Percentiles rank a stretch among this genome's conserved stretches.
These are phyloP conservation scores for Taxidea taxus DNA, from an alignment of 2,113 vertebrate species.

Conservation along the genomic window DNA sequence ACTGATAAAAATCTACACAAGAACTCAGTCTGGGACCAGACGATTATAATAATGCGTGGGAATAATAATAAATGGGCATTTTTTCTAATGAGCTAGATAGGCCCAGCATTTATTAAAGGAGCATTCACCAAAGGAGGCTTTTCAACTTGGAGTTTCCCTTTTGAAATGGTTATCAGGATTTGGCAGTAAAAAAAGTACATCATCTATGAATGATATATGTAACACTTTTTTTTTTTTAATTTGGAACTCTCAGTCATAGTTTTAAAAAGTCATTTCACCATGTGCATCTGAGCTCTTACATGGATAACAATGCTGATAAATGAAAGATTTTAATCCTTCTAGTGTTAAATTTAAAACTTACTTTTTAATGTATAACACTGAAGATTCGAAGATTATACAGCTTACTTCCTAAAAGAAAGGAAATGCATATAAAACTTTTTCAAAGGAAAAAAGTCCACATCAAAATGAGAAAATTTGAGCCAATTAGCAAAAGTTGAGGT, in stretches of 20 bases:
- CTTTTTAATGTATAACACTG: neutral
- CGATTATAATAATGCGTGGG: neutral
- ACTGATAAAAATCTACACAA: neutral
- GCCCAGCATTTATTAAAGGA: slow-evolving; percentile 6
- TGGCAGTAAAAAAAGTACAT: neutral
- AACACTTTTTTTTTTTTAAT: neutral
- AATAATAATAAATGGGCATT: neutral
- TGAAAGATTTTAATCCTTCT: neutral
- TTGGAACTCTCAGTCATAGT: neutral
- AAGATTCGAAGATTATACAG: neutral
- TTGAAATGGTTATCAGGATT: neutral
- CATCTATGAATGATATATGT: neutral
- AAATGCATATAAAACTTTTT: neutral
- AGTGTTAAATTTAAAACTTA: neutral
- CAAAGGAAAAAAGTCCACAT: neutral
- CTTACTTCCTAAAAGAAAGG: neutral
- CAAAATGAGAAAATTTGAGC: neutral
- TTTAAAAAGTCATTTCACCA: slow-evolving; percentile 1
- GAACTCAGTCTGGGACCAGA: neutral
- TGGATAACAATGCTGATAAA: neutral
- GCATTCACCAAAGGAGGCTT: neutral
- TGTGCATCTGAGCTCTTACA: neutral
- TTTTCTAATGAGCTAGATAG: neutral
- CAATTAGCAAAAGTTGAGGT: neutral
- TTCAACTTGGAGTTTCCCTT: slow-evolving; percentile 24